Base-by-base conservation (phyloP, 1,140 invertebrate genomes). In the Palaemon carinicauda region DNA sequence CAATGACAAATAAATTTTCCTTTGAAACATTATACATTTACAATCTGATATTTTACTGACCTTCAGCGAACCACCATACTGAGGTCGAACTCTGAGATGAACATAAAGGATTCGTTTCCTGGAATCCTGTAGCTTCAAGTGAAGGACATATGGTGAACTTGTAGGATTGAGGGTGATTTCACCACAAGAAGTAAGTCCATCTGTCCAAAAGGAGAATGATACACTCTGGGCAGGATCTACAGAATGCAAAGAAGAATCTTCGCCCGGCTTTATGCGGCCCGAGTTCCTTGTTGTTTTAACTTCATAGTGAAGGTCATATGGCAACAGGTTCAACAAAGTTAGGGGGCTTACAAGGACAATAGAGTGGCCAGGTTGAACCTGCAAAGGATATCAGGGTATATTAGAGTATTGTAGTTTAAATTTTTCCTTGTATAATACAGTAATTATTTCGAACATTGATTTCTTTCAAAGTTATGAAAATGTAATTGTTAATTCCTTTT, bases 331-430 rank as follows among this genome's bases (percentile, higher is more conserved):
- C n/a, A 92, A 90, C 9, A 99, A 90, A 21, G 95, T 95, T 0
- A 99, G 92, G 1, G 96, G 96, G 33, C 97, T 95, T 82, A 97
- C 91, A 29, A 99, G 91, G 9, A 94, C 95, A 78, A 99, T 95
- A 10, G 94, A 94, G 91, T 99, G 98, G 0, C 95, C 97, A 27
- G 97, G 96, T 78, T 96, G 93, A 14, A 92, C 90, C 90, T 90
- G 91, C n/a, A 54, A 27, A 12, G 27, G 27, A 14, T 27, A n/a
- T 41, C 41, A 41, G 7, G 41, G 41, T 77, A 27, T 31, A 50
- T n/a, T n/a, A n/a, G n/a, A n/a, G n/a, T n/a, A n/a, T n/a, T n/a
- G n/a, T n/a, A n/a, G n/a, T n/a, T n/a, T n/a, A n/a, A n/a, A n/a
- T n/a, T n/a, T n/a, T n/a, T n/a, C n/a, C n/a, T n/a, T n/a, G n/a